Evolutionary conservation across 2,888 invertebrate genomes (phyloP).

Genomic region (Nudaria mundana): DNA sequence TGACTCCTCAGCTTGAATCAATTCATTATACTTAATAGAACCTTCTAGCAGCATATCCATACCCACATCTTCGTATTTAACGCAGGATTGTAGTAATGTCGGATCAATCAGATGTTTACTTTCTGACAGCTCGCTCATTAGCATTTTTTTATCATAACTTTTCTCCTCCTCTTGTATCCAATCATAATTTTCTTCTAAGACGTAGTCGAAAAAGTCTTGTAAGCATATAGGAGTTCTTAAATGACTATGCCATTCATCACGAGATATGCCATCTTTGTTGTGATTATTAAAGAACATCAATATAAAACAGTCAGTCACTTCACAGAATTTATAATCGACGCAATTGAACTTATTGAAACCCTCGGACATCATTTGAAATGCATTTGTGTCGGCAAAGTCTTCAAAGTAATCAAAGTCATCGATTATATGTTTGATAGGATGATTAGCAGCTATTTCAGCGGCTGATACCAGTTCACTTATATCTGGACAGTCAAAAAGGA

Average conservation of each 20-base stretch:
- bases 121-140: constrained; percentile 40
- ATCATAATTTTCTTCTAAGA: constrained; percentile 68
- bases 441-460: constrained; percentile 58
- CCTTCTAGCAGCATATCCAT: constrained; percentile 66
- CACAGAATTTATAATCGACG: constrained; percentile 71
- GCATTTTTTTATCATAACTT: constrained; percentile 49
- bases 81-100: constrained; percentile 45
- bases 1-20: constrained; percentile 35
- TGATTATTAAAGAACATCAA: constrained; percentile 71
- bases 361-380: constrained; percentile 59
- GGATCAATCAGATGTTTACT: constrained; percentile 44
- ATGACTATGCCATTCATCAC: constrained; percentile 70
- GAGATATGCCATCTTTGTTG: constrained; percentile 58
- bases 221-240: constrained; percentile 74
- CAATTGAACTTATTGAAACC: constrained; percentile 66
- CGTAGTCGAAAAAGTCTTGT: constrained; percentile 79
- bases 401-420: constrained; percentile 70
- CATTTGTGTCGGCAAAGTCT: constrained; percentile 53
- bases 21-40: constrained; percentile 62
- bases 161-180: constrained; percentile 72
- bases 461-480: constrained; percentile 68
- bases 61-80: constrained; percentile 52
- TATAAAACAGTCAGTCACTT: constrained; percentile 64
- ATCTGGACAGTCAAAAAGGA: constrained; percentile 67
- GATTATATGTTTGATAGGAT: constrained; percentile 55